Conservation (phyloP, 1,140 invertebrate genomes). For the Potamilus streckersoni region DNA sequence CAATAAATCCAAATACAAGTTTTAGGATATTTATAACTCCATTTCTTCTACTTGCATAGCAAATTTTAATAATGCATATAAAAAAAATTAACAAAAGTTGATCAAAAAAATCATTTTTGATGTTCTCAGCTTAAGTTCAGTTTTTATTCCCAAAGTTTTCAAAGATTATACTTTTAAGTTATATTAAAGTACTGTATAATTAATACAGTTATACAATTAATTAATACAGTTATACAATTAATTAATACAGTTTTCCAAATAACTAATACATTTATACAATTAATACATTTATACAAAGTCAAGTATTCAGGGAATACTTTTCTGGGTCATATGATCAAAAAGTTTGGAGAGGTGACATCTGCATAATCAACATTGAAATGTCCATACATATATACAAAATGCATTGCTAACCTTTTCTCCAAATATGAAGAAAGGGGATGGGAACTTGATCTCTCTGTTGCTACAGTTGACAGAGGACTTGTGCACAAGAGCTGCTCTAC, state of each 20-base stretch:
- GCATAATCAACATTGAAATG: not conserved
- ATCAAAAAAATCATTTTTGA: no score
- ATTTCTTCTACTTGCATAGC: no score
- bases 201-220: not conserved
- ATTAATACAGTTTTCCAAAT: no score
- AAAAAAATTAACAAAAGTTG: no score
- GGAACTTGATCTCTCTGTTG: conserved; percentile 81
- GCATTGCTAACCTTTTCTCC: conserved; percentile 84
- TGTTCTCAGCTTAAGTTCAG: no score
- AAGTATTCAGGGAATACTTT: not conserved
- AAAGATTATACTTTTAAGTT: no score
- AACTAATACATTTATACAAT: not conserved
- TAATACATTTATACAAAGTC: not conserved
- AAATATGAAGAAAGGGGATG: conserved; percentile 97
- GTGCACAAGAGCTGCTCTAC: conserved; percentile 92
- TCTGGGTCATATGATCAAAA: not conserved
- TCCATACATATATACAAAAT: not conserved
- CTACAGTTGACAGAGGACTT: conserved; percentile 98
- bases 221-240: not conserved
- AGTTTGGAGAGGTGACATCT: not conserved
- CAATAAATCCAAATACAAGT: no score
- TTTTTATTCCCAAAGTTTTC: no score
- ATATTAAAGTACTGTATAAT: not conserved
- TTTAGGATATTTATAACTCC: no score
- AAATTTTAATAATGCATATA: no score